Percentiles rank a stretch among this genome's conserved stretches.
These are phyloP conservation scores for Loriculus beryllinus DNA, from an alignment of 2,797 vertebrate species.

Conservation along the genomic window DNA sequence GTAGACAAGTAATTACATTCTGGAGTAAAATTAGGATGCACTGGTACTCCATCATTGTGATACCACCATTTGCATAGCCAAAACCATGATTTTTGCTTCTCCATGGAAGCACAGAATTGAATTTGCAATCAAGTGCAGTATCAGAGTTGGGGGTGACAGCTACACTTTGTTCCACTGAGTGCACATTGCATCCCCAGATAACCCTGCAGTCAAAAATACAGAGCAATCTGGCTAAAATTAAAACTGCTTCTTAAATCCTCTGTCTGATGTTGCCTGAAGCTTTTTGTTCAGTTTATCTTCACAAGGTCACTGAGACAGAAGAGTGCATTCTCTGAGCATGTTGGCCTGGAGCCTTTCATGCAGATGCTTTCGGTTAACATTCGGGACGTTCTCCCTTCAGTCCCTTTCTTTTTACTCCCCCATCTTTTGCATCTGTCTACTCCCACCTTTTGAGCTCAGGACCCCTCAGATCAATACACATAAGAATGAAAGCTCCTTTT, in stretches of 20 bases:
- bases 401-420: not conserved
- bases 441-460: not conserved
- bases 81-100: not conserved
- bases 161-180: not conserved
- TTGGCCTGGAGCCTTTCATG: constrained; percentile 34
- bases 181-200: constrained; percentile 51
- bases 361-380: constrained; percentile 22
- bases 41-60: not conserved
- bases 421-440: not conserved
- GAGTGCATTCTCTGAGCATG: constrained; percentile 2
- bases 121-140: not conserved
- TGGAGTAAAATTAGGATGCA: not conserved
- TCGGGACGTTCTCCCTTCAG: not conserved
- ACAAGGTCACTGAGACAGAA: constrained; percentile 52
- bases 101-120: not conserved
- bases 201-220: constrained; percentile 35
- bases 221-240: constrained; percentile 72
- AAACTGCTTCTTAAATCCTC: constrained; percentile 63
- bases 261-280: constrained; percentile 57
- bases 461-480: not conserved
- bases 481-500: not conserved
- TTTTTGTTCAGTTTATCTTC: constrained; percentile 48
- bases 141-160: not conserved
- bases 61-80: not conserved
- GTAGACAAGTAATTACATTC: not conserved